Percentiles rank a stretch among this genome's conserved stretches.
Evolutionary conservation across 2,888 invertebrate genomes (phyloP).

Genomic region (Proisotoma minuta): DNA sequence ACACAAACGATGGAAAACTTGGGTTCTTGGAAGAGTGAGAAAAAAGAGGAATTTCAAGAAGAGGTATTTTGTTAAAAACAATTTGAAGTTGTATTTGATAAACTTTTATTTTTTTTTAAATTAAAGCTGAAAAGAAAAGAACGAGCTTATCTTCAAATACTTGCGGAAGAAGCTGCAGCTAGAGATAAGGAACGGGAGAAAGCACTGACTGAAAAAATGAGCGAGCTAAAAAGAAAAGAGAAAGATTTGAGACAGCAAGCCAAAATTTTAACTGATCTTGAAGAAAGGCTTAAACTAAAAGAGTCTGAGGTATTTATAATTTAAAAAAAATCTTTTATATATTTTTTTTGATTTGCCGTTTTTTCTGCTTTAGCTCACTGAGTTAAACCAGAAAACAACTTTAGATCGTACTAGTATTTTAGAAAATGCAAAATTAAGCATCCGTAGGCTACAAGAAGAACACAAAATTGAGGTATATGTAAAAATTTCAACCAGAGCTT

Average conservation of each 20-base stretch:
- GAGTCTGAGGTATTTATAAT: slow-evolving; percentile 27
- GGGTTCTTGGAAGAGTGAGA: slow-evolving; percentile 19
- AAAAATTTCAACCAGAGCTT: background rate
- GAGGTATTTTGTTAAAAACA: slow-evolving; percentile 16
- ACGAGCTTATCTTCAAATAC: slow-evolving; percentile 34
- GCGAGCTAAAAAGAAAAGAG: slow-evolving; percentile 21
- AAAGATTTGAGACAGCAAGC: slow-evolving; percentile 19
- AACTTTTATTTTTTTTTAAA: background rate
- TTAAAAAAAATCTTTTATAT: background rate
- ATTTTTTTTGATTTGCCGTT: slow-evolving; percentile 1
- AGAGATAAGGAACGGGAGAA: slow-evolving; percentile 30
- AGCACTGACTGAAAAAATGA: slow-evolving; percentile 18
- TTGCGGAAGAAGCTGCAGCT: slow-evolving; percentile 32
- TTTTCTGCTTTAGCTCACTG: slow-evolving; percentile 15
- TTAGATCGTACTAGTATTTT: slow-evolving; percentile 20
- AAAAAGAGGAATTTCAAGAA: slow-evolving; percentile 18
- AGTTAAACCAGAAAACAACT: slow-evolving; percentile 17
- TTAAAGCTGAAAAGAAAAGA: slow-evolving; percentile 27
- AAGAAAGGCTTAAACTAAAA: slow-evolving; percentile 16
- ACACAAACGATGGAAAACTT: slow-evolving; percentile 15
- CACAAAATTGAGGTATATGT: slow-evolving; percentile 26
- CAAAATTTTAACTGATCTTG: slow-evolving; percentile 11
- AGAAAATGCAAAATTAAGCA: slow-evolving; percentile 16
- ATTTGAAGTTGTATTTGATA: background rate
- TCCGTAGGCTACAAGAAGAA: slow-evolving; percentile 24